Conservation (phyloP, 2,888 invertebrate genomes). For the Labia minor region DNA sequence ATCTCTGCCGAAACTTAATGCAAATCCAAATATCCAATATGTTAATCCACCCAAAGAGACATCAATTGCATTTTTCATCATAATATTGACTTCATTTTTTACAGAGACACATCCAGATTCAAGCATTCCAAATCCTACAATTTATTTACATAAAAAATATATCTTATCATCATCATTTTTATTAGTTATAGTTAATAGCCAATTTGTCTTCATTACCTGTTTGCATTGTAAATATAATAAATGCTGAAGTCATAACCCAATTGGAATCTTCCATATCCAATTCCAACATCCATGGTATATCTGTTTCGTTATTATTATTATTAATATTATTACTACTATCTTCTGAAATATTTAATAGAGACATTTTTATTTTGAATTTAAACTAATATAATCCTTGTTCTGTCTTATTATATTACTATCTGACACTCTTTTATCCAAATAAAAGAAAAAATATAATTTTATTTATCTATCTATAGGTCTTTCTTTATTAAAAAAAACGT, state of each 20-base stretch:
- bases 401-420: too few relatives aligned
- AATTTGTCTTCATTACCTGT: too few relatives aligned
- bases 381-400: too few relatives aligned
- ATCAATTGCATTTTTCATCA: constrained; percentile 94
- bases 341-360: too few relatives aligned
- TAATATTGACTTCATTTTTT: constrained; percentile 92
- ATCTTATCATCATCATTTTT: too few relatives aligned
- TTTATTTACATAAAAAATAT: neutral
- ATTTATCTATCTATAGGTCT: too few relatives aligned
- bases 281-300: constrained; percentile 39
- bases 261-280: constrained; percentile 70
- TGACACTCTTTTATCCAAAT: too few relatives aligned
- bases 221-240: constrained; percentile 90
- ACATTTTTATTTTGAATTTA: too few relatives aligned
- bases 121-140: constrained; percentile 79
- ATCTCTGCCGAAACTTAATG: constrained; percentile 74
- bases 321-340: too few relatives aligned
- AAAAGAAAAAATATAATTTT: too few relatives aligned
- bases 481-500: too few relatives aligned
- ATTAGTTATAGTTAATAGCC: too few relatives aligned
- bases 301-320: neutral
- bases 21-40: constrained; percentile 92
- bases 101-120: constrained; percentile 87
- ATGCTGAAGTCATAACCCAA: constrained; percentile 80
- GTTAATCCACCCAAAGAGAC: constrained; percentile 84